Evolutionary conservation across 2,797 vertebrate genomes (phyloP), one percentile per base, ranked within the genome.

Genomic region (Thamnophis elegans): DNA sequence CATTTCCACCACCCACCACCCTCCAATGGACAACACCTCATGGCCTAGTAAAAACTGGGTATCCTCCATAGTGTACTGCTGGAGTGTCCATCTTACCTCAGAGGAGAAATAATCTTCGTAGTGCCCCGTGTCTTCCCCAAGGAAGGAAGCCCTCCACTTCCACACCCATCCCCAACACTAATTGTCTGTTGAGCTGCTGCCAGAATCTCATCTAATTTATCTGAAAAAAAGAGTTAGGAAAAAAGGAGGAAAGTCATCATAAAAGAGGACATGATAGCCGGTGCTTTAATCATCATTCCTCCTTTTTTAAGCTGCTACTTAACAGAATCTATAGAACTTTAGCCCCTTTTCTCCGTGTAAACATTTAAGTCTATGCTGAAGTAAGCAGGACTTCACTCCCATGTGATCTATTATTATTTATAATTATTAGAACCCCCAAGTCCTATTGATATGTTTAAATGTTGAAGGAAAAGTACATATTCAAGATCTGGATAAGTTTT

Each of bases 161-260:
- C 98, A 0, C 98, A 97, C 0, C 97, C 98, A 95, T 99, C 99
- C 5, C 98, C 99, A 56, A 98, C 98, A 94, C 97, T 99, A 97
- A 99, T 99, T 95, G 98, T 98, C 97, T 99, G 99, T 95, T 99
- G 99, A 96, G 99, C 99, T 16, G 99, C 99, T 22, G 99, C 99
- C 97, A 99, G 96, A 96, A 99, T 99, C 97, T 99, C 99, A 94
- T 99, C 99, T 94, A 99, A 97, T 97, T 99, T 99, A 98, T 99
- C 99, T 99, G 97, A 94, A 82, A 65, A 14, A 20, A 88, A 89
- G 60, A 32, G 58, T 36, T 32, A 65, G 26, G 10, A 8, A 90
- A 60, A 68, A 53, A 32, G 11, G 11, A 87, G 13, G 86, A 65
- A 90, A 54, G 25, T 14, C 11, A 68, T 89, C 55, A 89, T 58